Percentiles rank a stretch among this genome's conserved stretches.
phyloP scores from a whole-genome alignment of 2,113 vertebrate genomes.

The Tachysurus fulvidraco region DNA sequence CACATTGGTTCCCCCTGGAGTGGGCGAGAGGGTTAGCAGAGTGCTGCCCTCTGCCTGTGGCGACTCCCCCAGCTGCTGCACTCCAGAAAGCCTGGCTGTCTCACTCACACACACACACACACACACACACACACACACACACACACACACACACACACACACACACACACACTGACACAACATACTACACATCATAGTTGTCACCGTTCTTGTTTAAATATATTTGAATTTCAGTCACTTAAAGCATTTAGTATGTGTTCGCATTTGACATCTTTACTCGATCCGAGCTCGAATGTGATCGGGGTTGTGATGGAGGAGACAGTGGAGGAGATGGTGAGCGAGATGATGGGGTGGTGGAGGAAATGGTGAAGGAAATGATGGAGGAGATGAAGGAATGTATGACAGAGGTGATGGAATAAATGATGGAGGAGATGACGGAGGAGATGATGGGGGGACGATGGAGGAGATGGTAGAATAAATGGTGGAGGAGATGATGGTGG shows the following conservation, averaged over 20 bases:
- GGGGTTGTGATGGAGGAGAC: not conserved
- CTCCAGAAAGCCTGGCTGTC: conserved; percentile 39
- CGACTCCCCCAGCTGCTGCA: conserved; percentile 48
- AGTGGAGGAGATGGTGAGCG: not conserved
- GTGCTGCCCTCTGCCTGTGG: conserved; percentile 55
- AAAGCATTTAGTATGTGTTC: not conserved
- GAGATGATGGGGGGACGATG: not conserved
- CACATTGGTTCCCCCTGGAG: conserved; percentile 56
- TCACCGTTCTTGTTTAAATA: not conserved
- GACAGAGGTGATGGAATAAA: not conserved
- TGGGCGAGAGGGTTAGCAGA: conserved; percentile 50
- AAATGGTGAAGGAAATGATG: not conserved
- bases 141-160: not conserved
- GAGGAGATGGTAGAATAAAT: not conserved
- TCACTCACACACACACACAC: conserved; percentile 9
- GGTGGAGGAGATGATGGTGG: not conserved
- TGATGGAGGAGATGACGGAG: not conserved
- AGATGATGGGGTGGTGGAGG: not conserved
- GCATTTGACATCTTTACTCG: not conserved
- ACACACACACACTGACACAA: not conserved
- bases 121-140: conserved; percentile 4
- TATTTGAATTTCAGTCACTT: not conserved
- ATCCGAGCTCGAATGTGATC: not conserved
- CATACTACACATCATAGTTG: not conserved
- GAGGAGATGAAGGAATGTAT: not conserved